Conservation (phyloP, 2,888 invertebrate genomes). For the Empis livida region DNA sequence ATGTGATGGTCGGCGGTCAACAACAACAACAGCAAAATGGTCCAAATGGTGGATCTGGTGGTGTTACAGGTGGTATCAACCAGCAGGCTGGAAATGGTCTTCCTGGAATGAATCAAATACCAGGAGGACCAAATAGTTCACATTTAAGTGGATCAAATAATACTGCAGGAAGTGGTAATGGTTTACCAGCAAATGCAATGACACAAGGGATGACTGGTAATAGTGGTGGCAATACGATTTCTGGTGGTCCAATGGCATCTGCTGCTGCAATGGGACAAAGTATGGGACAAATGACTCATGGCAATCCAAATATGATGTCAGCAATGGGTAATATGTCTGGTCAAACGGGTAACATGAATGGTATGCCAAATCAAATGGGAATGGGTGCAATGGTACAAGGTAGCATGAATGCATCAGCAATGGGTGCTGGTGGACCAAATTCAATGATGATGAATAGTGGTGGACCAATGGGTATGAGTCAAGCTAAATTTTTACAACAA, state of each 20-base stretch:
- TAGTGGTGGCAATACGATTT: not conserved
- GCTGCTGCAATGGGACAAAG: constrained; percentile 16
- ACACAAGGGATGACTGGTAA: constrained; percentile 6
- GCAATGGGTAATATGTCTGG: constrained; percentile 9
- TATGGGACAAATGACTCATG: constrained; percentile 17
- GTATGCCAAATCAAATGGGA: constrained; percentile 16
- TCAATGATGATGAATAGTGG: constrained; percentile 16
- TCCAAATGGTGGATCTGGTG: constrained; percentile 4
- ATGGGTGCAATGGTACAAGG: constrained; percentile 11
- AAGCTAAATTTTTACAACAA: constrained; percentile 55
- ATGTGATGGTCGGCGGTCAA: constrained; percentile 9
- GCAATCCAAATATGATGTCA: constrained; percentile 11
- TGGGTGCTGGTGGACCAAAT: constrained; percentile 15
- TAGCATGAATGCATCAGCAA: constrained; percentile 11
- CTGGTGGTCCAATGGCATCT: not conserved
- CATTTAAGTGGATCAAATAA: constrained; percentile 5
- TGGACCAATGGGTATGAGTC: constrained; percentile 31
- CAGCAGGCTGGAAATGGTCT: constrained; percentile 6
- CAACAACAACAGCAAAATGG: not conserved
- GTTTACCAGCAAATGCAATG: constrained; percentile 2
- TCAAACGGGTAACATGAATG: constrained; percentile 14
- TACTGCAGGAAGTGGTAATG: not conserved
- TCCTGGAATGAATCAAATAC: constrained; percentile 8
- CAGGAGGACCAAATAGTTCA: constrained; percentile 5
- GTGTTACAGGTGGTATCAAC: constrained; percentile 3